Conservation (phyloP, 2,888 invertebrate species). For the Macrosiphum euphorbiae region DNA sequence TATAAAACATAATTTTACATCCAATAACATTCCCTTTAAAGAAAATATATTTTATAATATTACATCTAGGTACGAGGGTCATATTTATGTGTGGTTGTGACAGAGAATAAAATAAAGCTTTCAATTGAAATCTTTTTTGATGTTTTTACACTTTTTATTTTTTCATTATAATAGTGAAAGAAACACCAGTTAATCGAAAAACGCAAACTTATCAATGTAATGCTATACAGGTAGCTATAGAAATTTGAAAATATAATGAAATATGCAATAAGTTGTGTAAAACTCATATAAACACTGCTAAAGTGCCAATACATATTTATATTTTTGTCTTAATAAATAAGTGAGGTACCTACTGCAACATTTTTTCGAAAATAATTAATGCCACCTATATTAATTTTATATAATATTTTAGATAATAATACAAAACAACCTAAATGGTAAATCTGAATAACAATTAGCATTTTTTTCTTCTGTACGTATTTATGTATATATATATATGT, state of each 20-base stretch:
- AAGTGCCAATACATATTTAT: neutral
- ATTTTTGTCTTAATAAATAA: neutral
- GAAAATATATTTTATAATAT: constrained; percentile 26
- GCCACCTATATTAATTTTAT: too few species aligned
- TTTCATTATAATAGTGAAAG: neutral
- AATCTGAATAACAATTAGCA: neutral
- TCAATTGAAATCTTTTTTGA: constrained; percentile 3
- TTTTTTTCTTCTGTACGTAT: too few species aligned
- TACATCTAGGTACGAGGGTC: neutral
- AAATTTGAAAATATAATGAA: neutral
- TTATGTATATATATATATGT: too few species aligned
- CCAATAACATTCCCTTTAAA: constrained; percentile 17
- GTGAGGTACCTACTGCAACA: neutral
- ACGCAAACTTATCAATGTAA: neutral
- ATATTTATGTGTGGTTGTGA: neutral
- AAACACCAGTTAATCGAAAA: neutral
- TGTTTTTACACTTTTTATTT: neutral
- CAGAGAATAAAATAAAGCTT: neutral
- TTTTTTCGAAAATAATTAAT: neutral
- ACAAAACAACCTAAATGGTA: neutral
- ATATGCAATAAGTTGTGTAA: too few species aligned
- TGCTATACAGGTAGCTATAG: neutral
- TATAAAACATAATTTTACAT: neutral
- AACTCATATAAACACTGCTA: neutral
- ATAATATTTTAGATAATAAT: neutral